A percentile compares a stretch with the other conserved stretches of the same genome.
phyloP scores from a whole-genome alignment of 2,113 vertebrate genomes.

The Pyxicephalus adspersus region DNA sequence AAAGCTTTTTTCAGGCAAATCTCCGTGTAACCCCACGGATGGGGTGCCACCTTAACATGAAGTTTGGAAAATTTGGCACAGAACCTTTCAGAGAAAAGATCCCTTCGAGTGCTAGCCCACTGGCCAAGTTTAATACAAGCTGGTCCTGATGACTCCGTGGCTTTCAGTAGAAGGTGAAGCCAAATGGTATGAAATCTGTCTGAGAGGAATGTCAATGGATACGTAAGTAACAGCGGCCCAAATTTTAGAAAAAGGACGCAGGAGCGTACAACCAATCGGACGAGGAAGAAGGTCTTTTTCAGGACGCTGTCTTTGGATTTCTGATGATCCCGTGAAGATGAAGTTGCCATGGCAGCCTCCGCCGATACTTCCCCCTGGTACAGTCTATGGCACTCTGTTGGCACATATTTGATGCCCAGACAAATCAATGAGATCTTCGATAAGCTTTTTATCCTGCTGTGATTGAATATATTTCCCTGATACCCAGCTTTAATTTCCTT shows the following conservation, averaged over 20 bases:
- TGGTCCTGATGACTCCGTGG: constrained; percentile 86
- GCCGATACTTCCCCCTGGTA: neutral
- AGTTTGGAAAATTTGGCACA: constrained; percentile 86
- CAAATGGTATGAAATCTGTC: constrained; percentile 67
- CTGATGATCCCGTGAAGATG: neutral
- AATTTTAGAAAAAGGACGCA: constrained; percentile 83
- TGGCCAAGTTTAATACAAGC: constrained; percentile 92
- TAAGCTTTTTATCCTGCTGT: constrained; percentile 62
- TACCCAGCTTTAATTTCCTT: neutral
- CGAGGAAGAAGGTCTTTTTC: constrained; percentile 62
- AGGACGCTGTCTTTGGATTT: constrained; percentile 32
- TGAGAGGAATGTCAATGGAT: constrained; percentile 79
- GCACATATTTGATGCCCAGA: constrained; percentile 63
- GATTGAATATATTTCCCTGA: constrained; percentile 40
- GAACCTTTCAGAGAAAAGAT: constrained; percentile 87
- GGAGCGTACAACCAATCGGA: constrained; percentile 76
- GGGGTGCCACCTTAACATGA: constrained; percentile 83
- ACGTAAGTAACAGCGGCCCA: constrained; percentile 82
- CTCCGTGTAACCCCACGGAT: constrained; percentile 87
- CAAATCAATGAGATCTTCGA: constrained; percentile 71
- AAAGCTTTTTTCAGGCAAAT: constrained; percentile 80
- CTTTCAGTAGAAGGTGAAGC: constrained; percentile 83
- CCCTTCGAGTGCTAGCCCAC: constrained; percentile 93
- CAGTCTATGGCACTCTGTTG: constrained; percentile 57
- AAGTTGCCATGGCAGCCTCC: neutral